Evolutionary conservation across 1,140 invertebrate genomes (phyloP).

Genomic region (Hyphantria cunea): DNA sequence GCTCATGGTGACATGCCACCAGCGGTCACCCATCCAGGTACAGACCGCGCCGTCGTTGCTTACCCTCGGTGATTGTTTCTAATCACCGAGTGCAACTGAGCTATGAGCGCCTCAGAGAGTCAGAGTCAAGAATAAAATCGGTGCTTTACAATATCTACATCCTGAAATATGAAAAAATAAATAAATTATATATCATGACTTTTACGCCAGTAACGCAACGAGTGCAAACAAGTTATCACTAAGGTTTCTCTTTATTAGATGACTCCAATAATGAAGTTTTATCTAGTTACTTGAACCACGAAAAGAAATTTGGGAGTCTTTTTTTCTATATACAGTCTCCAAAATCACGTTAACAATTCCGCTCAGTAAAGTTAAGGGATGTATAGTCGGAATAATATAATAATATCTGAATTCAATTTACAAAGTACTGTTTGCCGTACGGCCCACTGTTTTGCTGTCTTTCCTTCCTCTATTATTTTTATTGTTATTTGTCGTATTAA

Average conservation of each 20-base stretch:
- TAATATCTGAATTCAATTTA: slow-evolving; percentile 47
- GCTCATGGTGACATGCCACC: too few relatives aligned
- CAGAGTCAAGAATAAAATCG: too few relatives aligned
- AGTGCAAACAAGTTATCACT: too few relatives aligned
- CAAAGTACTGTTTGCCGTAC: not conserved
- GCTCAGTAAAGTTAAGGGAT: slow-evolving; percentile 39
- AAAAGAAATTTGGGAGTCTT: slow-evolving; percentile 14
- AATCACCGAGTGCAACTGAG: too few relatives aligned
- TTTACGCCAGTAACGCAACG: too few relatives aligned
- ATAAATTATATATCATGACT: too few relatives aligned
- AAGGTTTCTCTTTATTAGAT: slow-evolving; percentile 9
- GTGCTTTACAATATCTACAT: too few relatives aligned
- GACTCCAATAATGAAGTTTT: slow-evolving; percentile 16
- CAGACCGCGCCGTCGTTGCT: too few relatives aligned
- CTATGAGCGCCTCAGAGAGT: too few relatives aligned
- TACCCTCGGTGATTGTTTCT: too few relatives aligned
- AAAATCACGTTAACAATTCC: slow-evolving; percentile 38
- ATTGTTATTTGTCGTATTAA: slow-evolving; percentile 1
- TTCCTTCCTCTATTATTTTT: slow-evolving; percentile 14
- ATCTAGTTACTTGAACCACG: slow-evolving; percentile 16
- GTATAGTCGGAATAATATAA: slow-evolving; percentile 38
- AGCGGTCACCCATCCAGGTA: too few relatives aligned
- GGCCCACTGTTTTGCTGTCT: not conserved
- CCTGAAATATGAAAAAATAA: too few relatives aligned
- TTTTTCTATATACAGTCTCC: slow-evolving; percentile 10